These are phyloP conservation scores for Caenorhabditis angaria DNA, from an alignment of 2,888 invertebrate genomes.

Conservation along the genomic window DNA sequence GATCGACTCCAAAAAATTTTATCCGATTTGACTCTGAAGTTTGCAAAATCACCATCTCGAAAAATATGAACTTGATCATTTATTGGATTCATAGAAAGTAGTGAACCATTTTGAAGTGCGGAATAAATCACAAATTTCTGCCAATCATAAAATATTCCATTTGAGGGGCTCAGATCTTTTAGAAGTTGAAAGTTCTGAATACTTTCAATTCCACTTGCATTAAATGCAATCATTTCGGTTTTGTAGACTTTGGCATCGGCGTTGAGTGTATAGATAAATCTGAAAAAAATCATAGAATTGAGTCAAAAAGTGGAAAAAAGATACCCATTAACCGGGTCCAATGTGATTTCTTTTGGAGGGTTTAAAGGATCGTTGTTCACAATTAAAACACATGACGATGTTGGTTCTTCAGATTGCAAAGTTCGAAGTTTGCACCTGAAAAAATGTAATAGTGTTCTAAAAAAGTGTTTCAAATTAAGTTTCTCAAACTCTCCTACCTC, in stretches of 20 bases:
- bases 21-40: constrained; percentile 28
- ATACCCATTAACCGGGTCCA: constrained; percentile 65
- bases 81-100: constrained; percentile 35
- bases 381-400: constrained; percentile 39
- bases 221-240: constrained; percentile 52
- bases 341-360: constrained; percentile 57
- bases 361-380: constrained; percentile 43
- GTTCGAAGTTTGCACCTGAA: constrained; percentile 24
- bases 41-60: constrained; percentile 30
- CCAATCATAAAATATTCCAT: constrained; percentile 57
- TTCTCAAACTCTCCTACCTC: constrained; percentile 12
- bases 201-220: constrained; percentile 51
- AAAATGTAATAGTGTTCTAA: no score
- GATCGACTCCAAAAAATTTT: constrained; percentile 44
- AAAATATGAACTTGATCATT: constrained; percentile 33
- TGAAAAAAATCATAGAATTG: constrained; percentile 19
- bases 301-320: not conserved
- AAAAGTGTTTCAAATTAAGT: no score
- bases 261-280: constrained; percentile 60
- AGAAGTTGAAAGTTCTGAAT: constrained; percentile 28
- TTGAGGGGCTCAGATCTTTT: constrained; percentile 52
- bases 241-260: constrained; percentile 59
- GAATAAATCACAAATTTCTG: constrained; percentile 49
- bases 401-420: constrained; percentile 26
- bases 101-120: constrained; percentile 55